phyloP scores from a whole-genome alignment of 2,888 invertebrate species.

The Minunthozetes semirufus region DNA sequence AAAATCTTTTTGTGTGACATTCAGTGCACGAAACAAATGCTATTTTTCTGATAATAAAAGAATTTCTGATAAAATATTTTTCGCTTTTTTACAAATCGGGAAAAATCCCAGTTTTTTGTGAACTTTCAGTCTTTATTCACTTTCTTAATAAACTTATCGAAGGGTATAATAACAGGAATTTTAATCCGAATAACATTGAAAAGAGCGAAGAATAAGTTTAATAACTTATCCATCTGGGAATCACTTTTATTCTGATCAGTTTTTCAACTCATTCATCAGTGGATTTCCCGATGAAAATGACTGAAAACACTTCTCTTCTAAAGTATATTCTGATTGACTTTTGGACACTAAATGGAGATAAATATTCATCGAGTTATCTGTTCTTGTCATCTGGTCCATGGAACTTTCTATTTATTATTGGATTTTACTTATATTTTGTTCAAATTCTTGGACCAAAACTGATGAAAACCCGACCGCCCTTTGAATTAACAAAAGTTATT shows the following conservation, averaged over 20 bases:
- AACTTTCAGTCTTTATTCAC: neutral
- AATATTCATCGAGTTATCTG: neutral
- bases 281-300: neutral
- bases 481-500: neutral
- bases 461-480: slow-evolving; percentile 15
- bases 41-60: neutral
- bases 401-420: neutral
- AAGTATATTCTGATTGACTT: neutral
- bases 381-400: slow-evolving; percentile 3
- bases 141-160: neutral
- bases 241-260: neutral
- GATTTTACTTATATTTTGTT: slow-evolving; percentile 17
- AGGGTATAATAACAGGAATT: neutral
- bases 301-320: neutral
- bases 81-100: neutral
- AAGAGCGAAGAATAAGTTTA: neutral
- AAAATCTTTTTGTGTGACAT: too few species aligned
- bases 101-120: neutral
- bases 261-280: neutral
- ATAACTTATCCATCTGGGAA: neutral
- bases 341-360: neutral
- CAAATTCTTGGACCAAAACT: slow-evolving; percentile 26
- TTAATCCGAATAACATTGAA: neutral
- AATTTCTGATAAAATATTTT: neutral
- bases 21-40: neutral